A percentile compares a stretch with the other conserved stretches of the same genome.
Evolutionary conservation across 2,113 vertebrate species (phyloP).

Genomic region (Phrynocephalus versicolor): DNA sequence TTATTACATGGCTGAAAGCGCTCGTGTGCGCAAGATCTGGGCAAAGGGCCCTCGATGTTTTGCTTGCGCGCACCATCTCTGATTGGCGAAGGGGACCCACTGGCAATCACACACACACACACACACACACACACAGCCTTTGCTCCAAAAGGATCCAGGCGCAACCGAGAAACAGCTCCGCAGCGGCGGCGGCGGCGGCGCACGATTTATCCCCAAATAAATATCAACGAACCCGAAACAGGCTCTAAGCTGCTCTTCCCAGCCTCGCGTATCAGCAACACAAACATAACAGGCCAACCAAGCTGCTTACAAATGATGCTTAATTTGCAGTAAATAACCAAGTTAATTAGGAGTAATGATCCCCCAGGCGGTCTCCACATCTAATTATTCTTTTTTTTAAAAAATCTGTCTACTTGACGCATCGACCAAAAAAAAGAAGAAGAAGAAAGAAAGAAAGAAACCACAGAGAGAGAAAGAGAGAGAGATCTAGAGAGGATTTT

Average conservation of each 20-base stretch:
- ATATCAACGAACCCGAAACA: conserved; percentile 29
- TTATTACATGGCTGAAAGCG: no score
- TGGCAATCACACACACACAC: no score
- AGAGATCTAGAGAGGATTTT: conserved; percentile 74
- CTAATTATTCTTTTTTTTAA: conserved; percentile 83
- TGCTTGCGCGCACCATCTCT: not conserved
- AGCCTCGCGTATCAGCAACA: conserved; percentile 54
- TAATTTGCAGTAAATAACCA: conserved; percentile 88
- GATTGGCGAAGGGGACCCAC: not conserved
- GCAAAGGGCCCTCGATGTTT: not conserved
- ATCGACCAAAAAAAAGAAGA: conserved; percentile 59
- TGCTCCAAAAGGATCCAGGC: no score
- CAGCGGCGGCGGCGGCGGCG: no score
- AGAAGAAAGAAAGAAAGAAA: no score
- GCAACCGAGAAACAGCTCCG: no score
- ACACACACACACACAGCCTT: no score
- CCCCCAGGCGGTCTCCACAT: conserved; percentile 81
- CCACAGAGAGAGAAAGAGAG: not conserved
- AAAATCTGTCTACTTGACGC: conserved; percentile 68
- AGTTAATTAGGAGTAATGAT: conserved; percentile 95
- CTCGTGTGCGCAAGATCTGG: not conserved
- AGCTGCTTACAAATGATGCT: conserved; percentile 80
- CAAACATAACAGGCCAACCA: conserved; percentile 63
- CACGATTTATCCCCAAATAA: conserved; percentile 10
- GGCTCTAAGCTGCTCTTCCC: conserved; percentile 42